phyloP scores from a whole-genome alignment of 2,888 invertebrate genomes.

The Orgyia antiqua region DNA sequence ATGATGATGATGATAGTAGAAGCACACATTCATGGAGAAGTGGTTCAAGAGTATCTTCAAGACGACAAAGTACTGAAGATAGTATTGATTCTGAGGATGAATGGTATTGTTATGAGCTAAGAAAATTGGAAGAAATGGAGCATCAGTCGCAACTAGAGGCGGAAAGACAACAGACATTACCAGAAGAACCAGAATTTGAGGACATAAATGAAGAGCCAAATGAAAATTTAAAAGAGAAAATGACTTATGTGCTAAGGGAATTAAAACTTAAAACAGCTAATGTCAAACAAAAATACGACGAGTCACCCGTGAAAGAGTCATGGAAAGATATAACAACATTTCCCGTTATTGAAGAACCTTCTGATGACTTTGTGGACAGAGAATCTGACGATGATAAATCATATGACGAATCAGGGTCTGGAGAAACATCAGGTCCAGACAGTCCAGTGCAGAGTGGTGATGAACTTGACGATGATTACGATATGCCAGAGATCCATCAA shows the following conservation, averaged over 20 bases:
- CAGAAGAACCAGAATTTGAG: conserved; percentile 79
- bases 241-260: conserved; percentile 88
- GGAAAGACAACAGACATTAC: conserved; percentile 79
- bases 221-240: conserved; percentile 85
- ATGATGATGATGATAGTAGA: conserved; percentile 89
- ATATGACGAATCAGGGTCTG: conserved; percentile 83
- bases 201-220: conserved; percentile 75
- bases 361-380: conserved; percentile 42
- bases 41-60: conserved; percentile 89
- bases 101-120: conserved; percentile 93
- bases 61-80: conserved; percentile 94
- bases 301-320: conserved; percentile 51
- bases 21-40: conserved; percentile 94
- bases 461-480: conserved; percentile 82
- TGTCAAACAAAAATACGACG: conserved; percentile 61
- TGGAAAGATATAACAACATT: conserved; percentile 72
- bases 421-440: conserved; percentile 93
- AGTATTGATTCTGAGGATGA: conserved; percentile 96
- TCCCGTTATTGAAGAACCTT: conserved; percentile 67
- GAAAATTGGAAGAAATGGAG: conserved; percentile 92
- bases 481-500: conserved; percentile 69
- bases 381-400: conserved; percentile 59
- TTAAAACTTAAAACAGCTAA: conserved; percentile 82
- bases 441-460: conserved; percentile 88
- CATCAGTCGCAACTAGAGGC: conserved; percentile 82